Evolutionary conservation across 1,140 invertebrate species (phyloP), one percentile per base, ranked within the genome.

Genomic region (Drosophila biarmipes): DNA sequence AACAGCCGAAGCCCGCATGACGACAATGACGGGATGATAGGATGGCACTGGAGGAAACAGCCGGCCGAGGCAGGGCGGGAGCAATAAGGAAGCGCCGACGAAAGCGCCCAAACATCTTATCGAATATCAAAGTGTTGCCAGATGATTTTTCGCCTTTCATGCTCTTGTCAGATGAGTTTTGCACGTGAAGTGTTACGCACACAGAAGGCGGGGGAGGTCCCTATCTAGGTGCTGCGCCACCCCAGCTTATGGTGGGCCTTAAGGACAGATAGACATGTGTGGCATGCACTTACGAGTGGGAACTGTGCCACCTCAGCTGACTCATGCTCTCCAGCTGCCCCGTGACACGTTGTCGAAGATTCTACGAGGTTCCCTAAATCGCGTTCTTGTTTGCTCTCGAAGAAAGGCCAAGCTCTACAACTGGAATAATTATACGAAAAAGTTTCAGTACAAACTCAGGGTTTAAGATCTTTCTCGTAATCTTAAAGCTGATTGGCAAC

Each of bases 91-190:
- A 58, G 56, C 37, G 5, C 12, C 24, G 57, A 29, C 31, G 31
- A 45, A 21, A 56, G 42, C 42, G 48, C 51, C 54, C 29, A 57
- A 55, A 17, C 66, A 31, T 81, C 73, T 86, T 86, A 85, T 85
- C 82, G 81, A 86, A 86, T 85, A 86, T 85, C 81, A 85, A 85
- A 85, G 81, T 85, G 81, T 81, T 85, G 78, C 79, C 73, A 80
- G 73, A 78, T 86, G 81, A 78, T 85, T 86, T 72, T 81, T 74
- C 53, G 76, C 72, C 72, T 49, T 31, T 49, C 46, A 49, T 29
- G 46, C 46, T 49, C 24, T 49, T 67, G 45, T 75, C 52, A 59
- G 67, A 71, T 67, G 74, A 78, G 66, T 73, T 80, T 80, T 43
- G 66, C 73, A 81, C 73, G 77, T 72, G 66, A 76, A 67, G 56